Evolutionary conservation across 2,797 vertebrate species (phyloP), one percentile per base, ranked within the genome.

Genomic region (Rhynchotus rufescens): DNA sequence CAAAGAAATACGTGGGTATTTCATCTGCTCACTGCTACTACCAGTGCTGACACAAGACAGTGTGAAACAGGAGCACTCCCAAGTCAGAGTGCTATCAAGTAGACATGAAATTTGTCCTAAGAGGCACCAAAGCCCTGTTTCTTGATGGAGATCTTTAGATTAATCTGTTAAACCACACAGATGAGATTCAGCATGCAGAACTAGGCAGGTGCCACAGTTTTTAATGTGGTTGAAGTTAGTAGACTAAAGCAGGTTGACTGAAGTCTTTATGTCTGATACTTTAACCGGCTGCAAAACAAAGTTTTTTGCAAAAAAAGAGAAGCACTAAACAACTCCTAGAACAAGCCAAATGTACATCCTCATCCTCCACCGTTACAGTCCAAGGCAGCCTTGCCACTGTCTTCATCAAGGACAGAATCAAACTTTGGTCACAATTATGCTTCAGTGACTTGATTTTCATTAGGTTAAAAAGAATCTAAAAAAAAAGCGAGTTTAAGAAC

Each of bases 401-500:
- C 59, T 80, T 73, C 32, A 82, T 26, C 10, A 45, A 76, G 32
- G 22, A 34, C 2, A 76, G 45, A 93, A 64, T 26, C 21, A 88
- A 84, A 60, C 19, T 84, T 34, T 30, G 5, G 8, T 52, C 3
- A 23, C 17, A 28, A 74, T 67, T 54, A 49, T 47, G 47, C 9
- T 65, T 67, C 8, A 73, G 13, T 75, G 59, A 89, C 30, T 32
- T 42, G 7, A 60, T 21, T 81, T 80, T 3, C 9, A 6, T 51
- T 32, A 36, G 4, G 6, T 36, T 71, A 75, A 79, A 23, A 30
- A 86, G 47, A 25, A 0, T 5, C 16, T 40, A 23, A 7, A 56
- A 85, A 56, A 85, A 36, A 36, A 36, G 38, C 68, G 20, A 64
- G 23, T 89, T 61, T 74, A 83, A 92, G 38, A 94, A 49, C 25